These are phyloP conservation scores for Hexactinellida sp. DNA, from an alignment of 37 sponge, comb jelly and placozoan genomes.

Conservation along the genomic window DNA sequence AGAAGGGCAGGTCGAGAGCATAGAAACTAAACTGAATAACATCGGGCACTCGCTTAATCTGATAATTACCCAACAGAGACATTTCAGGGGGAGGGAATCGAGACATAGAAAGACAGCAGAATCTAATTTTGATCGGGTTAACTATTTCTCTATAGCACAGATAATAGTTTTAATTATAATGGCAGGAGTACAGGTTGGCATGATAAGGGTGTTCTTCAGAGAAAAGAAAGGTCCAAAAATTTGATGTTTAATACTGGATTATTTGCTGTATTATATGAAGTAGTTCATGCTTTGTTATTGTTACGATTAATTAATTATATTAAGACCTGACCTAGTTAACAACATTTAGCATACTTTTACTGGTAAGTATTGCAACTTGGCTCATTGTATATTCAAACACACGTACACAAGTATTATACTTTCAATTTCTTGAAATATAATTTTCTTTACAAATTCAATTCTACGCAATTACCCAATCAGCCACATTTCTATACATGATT, in stretches of 20 bases:
- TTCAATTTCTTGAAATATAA: no score
- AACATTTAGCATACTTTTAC: no score
- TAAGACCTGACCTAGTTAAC: no score
- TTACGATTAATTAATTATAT: no score
- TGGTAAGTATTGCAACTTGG: no score
- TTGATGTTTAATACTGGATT: background rate
- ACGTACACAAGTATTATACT: no score
- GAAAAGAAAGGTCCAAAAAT: slow-evolving; percentile 36
- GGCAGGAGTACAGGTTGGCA: slow-evolving; percentile 42
- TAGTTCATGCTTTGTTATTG: no score
- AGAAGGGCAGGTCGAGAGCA: background rate
- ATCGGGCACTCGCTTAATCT: slow-evolving; percentile 33
- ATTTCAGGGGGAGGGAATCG: slow-evolving; percentile 56
- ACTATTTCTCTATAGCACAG: slow-evolving; percentile 47
- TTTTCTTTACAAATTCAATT: no score
- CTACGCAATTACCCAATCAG: no score
- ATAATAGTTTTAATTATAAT: slow-evolving; percentile 40
- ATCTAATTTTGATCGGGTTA: slow-evolving; percentile 34
- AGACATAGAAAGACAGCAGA: slow-evolving; percentile 62
- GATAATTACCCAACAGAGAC: slow-evolving; percentile 34
- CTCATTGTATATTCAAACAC: no score
- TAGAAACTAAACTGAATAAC: slow-evolving; percentile 21
- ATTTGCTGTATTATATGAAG: background rate
- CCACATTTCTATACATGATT: no score
- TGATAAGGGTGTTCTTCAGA: slow-evolving; percentile 45